phyloP scores from a whole-genome alignment of 2,797 vertebrate genomes.

The Pseudotriccus pelzelni region DNA sequence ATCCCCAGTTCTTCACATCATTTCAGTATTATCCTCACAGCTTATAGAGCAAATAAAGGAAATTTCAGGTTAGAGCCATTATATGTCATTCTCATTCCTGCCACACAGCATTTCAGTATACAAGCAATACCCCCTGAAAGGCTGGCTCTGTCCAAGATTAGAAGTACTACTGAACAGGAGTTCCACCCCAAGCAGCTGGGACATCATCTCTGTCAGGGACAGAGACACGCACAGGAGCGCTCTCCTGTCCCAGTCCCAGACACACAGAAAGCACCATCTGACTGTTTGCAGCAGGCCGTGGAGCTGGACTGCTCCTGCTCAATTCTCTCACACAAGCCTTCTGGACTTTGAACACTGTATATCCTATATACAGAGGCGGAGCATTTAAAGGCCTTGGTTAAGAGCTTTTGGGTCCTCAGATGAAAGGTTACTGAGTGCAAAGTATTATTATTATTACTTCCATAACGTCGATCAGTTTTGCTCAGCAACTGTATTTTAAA shows the following conservation, averaged over 20 bases:
- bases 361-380: neutral
- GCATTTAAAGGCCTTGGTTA: neutral
- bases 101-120: neutral
- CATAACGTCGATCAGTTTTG: neutral
- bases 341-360: neutral
- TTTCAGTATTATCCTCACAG: neutral
- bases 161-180: neutral
- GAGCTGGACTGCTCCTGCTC: neutral
- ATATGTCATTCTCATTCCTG: fast-evolving
- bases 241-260: neutral
- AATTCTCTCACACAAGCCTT: neutral
- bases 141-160: neutral
- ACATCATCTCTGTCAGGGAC: neutral
- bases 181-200: fast-evolving
- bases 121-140: neutral
- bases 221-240: neutral
- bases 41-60: neutral
- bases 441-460: neutral
- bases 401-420: neutral
- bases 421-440: neutral
- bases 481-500: constrained; percentile 14
- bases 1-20: neutral
- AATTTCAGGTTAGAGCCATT: neutral
- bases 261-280: neutral
- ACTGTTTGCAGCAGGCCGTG: neutral